Percentiles rank a stretch among this genome's conserved stretches.
phyloP scores from a whole-genome alignment of 1,140 invertebrate genomes.

The Rhagoletis pomonella region DNA sequence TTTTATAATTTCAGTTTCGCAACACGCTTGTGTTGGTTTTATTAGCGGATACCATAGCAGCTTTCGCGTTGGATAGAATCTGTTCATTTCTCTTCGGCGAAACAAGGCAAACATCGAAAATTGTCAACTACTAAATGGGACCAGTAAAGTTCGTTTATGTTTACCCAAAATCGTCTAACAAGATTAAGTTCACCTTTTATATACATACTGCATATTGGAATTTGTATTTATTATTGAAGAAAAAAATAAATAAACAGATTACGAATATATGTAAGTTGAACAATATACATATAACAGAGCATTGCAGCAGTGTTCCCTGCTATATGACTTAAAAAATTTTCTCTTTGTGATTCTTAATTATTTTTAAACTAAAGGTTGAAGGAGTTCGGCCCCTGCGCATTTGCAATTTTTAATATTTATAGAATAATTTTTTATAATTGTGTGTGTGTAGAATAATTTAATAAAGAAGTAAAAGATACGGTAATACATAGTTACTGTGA shows the following conservation, averaged over 20 bases:
- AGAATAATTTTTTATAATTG: background rate
- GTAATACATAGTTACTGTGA: background rate
- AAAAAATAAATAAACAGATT: background rate
- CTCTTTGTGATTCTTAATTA: background rate
- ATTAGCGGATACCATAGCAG: constrained; percentile 86
- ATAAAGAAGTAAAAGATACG: constrained; percentile 4
- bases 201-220: background rate
- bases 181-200: background rate
- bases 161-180: background rate
- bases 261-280: background rate
- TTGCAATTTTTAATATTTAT: constrained; percentile 10
- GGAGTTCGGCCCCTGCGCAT: background rate
- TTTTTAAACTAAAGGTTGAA: too few species aligned
- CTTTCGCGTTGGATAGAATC: constrained; percentile 87
- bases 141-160: constrained; percentile 37
- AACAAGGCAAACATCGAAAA: constrained; percentile 69
- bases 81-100: constrained; percentile 92
- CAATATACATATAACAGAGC: background rate
- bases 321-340: background rate
- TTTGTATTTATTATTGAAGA: background rate
- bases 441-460: constrained; percentile 11
- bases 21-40: constrained; percentile 86
- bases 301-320: background rate
- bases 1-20: constrained; percentile 86
- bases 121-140: constrained; percentile 62